Percentiles rank a stretch among this genome's conserved stretches.
These are phyloP conservation scores for Characodon lateralis DNA, from an alignment of 2,797 vertebrate genomes.

Conservation along the genomic window DNA sequence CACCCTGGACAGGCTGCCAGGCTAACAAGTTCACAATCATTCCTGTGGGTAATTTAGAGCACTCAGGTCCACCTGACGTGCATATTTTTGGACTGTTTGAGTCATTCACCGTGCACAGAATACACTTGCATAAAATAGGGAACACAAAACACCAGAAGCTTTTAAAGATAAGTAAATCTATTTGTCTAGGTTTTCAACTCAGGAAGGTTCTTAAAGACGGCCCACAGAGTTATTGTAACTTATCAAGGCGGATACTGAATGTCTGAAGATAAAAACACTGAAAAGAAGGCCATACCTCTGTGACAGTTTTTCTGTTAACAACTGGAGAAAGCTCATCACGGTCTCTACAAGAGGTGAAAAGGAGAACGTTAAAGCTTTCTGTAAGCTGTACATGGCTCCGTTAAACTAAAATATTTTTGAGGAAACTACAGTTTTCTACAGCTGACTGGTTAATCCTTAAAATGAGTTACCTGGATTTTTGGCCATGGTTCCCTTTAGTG, in stretches of 20 bases:
- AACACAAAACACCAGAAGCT: background rate
- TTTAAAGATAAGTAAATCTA: background rate
- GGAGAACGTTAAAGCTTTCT: background rate
- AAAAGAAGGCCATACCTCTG: conserved; percentile 82
- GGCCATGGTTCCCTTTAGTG: conserved; percentile 95
- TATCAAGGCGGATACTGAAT: background rate
- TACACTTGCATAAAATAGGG: background rate
- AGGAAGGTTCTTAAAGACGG: background rate
- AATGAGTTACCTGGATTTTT: conserved; percentile 87
- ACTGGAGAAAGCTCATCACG: conserved; percentile 91
- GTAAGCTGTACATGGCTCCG: background rate
- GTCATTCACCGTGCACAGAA: background rate
- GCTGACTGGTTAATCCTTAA: background rate
- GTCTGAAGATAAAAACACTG: background rate
- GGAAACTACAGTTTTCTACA: background rate
- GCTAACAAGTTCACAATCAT: conserved; percentile 41
- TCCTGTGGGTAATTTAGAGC: conserved; percentile 33
- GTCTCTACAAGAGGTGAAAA: conserved; percentile 82
- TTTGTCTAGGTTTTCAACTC: conserved; percentile 1
- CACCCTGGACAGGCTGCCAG: conserved; percentile 57
- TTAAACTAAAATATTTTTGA: background rate
- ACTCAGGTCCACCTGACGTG: conserved; percentile 19
- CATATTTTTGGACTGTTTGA: conserved; percentile 18
- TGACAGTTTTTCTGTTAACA: conserved; percentile 89
- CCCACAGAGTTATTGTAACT: background rate